These are phyloP conservation scores for Tinea pellionella DNA, from an alignment of 2,888 invertebrate genomes.

Conservation along the genomic window DNA sequence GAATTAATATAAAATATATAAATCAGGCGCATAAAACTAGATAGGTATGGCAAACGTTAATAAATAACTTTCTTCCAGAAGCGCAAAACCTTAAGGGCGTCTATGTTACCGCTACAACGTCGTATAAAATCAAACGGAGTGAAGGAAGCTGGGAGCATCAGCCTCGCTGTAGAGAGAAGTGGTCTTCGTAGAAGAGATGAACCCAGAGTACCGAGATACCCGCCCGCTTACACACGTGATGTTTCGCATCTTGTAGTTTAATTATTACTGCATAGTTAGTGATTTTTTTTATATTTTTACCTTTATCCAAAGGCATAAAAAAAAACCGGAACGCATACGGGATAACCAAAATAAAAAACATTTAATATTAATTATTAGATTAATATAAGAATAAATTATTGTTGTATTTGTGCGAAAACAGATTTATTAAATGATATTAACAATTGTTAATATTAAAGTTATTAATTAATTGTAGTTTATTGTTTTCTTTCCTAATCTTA, in stretches of 20 bases:
- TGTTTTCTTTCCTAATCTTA: too few species aligned
- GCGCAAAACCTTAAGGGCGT: constrained; percentile 85
- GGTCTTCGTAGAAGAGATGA: constrained; percentile 73
- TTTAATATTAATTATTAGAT: too few species aligned
- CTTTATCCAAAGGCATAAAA: too few species aligned
- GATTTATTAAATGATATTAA: neutral
- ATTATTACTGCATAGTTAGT: constrained; percentile 11
- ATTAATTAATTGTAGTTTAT: too few species aligned
- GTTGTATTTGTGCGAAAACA: neutral
- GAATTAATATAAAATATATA: too few species aligned
- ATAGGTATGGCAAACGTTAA: neutral
- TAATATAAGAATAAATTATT: too few species aligned
- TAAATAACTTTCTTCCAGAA: constrained; percentile 73
- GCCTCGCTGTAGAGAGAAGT: constrained; percentile 80
- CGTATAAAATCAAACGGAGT: constrained; percentile 83
- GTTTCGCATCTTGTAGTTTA: constrained; percentile 84
- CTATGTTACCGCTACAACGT: constrained; percentile 81
- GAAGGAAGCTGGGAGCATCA: constrained; percentile 83
- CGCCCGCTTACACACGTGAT: constrained; percentile 82
- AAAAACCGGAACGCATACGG: too few species aligned
- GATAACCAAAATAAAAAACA: too few species aligned
- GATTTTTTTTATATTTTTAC: too few species aligned
- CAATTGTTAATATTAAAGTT: too few species aligned
- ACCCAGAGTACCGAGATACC: constrained; percentile 75
- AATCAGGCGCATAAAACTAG: too few species aligned